Evolutionary conservation across 2,797 vertebrate genomes (phyloP).

Genomic region (Clarias platycephalus): DNA sequence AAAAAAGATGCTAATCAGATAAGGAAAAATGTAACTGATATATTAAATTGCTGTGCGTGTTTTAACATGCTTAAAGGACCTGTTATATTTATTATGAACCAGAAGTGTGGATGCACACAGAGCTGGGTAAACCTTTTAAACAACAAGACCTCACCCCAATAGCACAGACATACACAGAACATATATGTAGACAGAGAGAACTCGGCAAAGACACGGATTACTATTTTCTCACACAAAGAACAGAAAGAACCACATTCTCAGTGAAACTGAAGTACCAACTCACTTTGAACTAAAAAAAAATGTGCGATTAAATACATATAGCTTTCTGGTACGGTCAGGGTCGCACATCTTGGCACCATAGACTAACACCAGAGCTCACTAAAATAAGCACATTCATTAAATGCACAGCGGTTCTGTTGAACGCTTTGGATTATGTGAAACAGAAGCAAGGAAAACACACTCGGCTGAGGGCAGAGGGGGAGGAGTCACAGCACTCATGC

Average conservation of each 20-base stretch:
- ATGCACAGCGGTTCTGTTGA: constrained; percentile 57
- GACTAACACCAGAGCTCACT: constrained; percentile 43
- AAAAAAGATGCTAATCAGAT: neutral
- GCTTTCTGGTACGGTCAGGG: neutral
- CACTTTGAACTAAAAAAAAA: neutral
- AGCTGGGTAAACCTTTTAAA: constrained; percentile 34
- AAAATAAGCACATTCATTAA: constrained; percentile 56
- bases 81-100: constrained; percentile 8
- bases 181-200: constrained; percentile 60
- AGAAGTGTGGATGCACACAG: constrained; percentile 1
- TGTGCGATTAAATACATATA: neutral
- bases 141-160: neutral
- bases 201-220: constrained; percentile 68
- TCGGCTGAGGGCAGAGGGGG: constrained; percentile 18
- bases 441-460: constrained; percentile 44
- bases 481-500: constrained; percentile 18
- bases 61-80: constrained; percentile 31
- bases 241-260: constrained; percentile 54
- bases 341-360: neutral
- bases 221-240: constrained; percentile 70
- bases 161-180: constrained; percentile 50
- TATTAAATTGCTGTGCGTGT: constrained; percentile 29
- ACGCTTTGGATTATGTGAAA: constrained; percentile 64
- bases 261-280: constrained; percentile 18
- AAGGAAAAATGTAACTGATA: constrained; percentile 4